Base-by-base conservation (phyloP, 2,113 vertebrate species). In the Campylomormyrus tamandua region DNA sequence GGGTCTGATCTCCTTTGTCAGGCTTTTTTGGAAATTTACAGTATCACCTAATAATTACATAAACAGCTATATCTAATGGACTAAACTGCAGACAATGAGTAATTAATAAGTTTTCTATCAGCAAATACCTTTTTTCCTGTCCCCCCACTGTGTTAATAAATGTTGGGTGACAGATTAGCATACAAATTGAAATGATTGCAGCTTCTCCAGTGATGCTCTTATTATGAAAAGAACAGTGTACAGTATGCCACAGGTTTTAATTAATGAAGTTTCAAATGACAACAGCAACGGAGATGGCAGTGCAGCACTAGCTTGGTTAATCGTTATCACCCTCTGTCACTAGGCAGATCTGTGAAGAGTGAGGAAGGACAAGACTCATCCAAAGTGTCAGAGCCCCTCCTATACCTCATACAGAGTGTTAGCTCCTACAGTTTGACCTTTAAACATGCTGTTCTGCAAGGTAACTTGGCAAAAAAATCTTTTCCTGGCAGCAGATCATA, bases 151-250 rank as follows among this genome's bases (percentile, higher is more conserved):
- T 9, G 19, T 83, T 89, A 52, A 46, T 39, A 42, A 58, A 53
- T 56, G 53, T 89, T 6, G 35, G 31, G 24, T 35, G 11, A 58
- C n/a, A 52, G 83, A 89, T 89, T 89, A 89, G 70, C 85, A 90
- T 90, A 77, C 48, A 87, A 74, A 87, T 87, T 77, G 85, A 90
- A 87, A 74, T 77, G n/a, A 48, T 87, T 49, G 84, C 53, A 87
- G 46, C 27, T 17, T 88, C 86, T 48, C 66, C 35, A 39, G 70
- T 45, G 86, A 90, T 56, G 27, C 15, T 48, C 48, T 62, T 83
- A 31, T 74, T 87, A 90, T 56, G 31, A 88, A 70, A n/a, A 66
- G 50, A 90, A 52, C 49, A 83, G 66, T 58, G 21, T 27, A 39
- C 27, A 19, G 35, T 11, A 70, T 88, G 62, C 19, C 35, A 83